These are phyloP conservation scores for Hyperoplus lanceolatus DNA, from an alignment of 2,797 vertebrate genomes.

Conservation along the genomic window DNA sequence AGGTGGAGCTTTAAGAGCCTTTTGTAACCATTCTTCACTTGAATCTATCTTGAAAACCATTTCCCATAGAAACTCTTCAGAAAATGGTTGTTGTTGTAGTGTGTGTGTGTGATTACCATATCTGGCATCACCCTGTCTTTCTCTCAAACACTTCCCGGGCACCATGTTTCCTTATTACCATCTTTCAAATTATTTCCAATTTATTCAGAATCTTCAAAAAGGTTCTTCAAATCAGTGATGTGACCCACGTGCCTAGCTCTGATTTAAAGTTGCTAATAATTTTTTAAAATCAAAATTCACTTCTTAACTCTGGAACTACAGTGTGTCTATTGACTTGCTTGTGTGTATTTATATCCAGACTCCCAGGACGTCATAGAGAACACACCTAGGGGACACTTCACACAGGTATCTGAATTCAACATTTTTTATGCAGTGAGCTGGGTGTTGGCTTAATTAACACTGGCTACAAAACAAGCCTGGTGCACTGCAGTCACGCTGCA, in stretches of 20 bases:
- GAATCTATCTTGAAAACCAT: neutral
- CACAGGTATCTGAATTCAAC: slow-evolving; percentile 2
- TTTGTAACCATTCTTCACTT: neutral
- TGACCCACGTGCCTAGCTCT: neutral
- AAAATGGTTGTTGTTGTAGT: neutral
- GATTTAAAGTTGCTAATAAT: neutral
- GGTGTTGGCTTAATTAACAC: slow-evolving; percentile 2
- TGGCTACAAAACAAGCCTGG: neutral
- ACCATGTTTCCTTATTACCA: slow-evolving; percentile 2
- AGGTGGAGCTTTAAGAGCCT: slow-evolving; percentile 1
- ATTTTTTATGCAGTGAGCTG: slow-evolving; percentile 3
- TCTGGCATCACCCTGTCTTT: neutral
- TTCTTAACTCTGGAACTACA: neutral
- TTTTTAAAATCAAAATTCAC: slow-evolving; percentile 3
- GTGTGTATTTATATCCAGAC: neutral
- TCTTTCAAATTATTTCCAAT: slow-evolving; percentile 13
- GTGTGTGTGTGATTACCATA: neutral
- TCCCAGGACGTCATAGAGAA: neutral
- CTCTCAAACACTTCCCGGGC: neutral
- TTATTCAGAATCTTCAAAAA: slow-evolving; percentile 29
- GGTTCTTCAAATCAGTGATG: slow-evolving; percentile 6
- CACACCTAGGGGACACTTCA: neutral
- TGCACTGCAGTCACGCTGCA: neutral
- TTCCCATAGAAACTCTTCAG: neutral
- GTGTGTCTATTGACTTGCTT: neutral